A percentile compares a stretch with the other conserved stretches of the same genome.
Conservation (phyloP, 2,888 invertebrate species). For the Agrochola lota region DNA sequence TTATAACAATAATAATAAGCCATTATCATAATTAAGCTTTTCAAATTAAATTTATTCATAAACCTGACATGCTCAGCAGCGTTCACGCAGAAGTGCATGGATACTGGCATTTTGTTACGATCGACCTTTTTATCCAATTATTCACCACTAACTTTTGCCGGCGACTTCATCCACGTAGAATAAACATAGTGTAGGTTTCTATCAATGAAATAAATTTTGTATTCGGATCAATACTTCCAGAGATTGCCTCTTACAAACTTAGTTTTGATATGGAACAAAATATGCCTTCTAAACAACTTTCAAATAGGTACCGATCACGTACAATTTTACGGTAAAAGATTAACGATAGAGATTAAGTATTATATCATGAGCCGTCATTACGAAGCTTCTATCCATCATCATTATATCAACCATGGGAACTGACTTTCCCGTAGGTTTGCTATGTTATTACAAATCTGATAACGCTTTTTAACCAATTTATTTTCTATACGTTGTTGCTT, state of each 20-base stretch:
- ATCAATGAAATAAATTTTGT: background rate
- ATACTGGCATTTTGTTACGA: background rate
- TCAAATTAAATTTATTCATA: background rate
- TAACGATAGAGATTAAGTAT: constrained; percentile 55
- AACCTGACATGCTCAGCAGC: background rate
- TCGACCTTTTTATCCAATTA: background rate
- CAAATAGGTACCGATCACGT: constrained; percentile 44
- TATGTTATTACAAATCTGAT: constrained; percentile 60
- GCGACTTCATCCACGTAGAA: too few relatives aligned
- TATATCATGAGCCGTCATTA: constrained; percentile 62
- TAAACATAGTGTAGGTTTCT: background rate
- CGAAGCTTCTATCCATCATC: constrained; percentile 61
- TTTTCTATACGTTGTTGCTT: constrained; percentile 37
- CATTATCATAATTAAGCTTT: too few relatives aligned
- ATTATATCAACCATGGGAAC: constrained; percentile 63
- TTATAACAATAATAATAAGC: too few relatives aligned
- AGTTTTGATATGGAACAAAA: background rate
- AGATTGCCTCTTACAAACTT: background rate
- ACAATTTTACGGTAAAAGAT: constrained; percentile 43
- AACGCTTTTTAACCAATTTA: constrained; percentile 49
- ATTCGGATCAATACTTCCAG: background rate
- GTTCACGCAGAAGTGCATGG: background rate
- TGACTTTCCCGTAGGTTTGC: constrained; percentile 59
- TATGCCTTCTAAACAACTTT: constrained; percentile 27
- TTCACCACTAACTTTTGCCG: background rate